These are phyloP conservation scores for Cremastinae sp. DNA, from an alignment of 2,888 invertebrate genomes.

Conservation along the genomic window DNA sequence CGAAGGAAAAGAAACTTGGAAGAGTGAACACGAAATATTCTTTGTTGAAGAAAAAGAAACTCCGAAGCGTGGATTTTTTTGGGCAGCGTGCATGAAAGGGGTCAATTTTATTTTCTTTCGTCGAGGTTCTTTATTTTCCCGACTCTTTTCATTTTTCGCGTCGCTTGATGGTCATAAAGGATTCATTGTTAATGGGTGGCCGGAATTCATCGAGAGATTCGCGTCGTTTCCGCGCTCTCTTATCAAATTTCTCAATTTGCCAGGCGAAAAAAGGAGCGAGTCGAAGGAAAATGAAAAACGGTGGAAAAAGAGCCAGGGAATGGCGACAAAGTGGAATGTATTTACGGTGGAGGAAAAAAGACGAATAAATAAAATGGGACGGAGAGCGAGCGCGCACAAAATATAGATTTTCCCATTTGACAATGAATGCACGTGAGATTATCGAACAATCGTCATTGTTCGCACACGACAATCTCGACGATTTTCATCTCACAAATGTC, in stretches of 20 bases:
- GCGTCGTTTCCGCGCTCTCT: slow-evolving; percentile 41
- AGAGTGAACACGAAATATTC: no score
- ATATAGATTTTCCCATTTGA: slow-evolving; percentile 35
- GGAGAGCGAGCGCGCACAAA: not conserved
- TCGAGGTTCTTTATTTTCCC: slow-evolving; percentile 23
- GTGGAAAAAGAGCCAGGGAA: slow-evolving; percentile 2
- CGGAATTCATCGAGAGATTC: slow-evolving; percentile 17
- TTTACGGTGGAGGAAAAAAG: not conserved
- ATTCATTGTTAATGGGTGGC: slow-evolving; percentile 65
- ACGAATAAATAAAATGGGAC: no score
- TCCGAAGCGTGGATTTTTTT: no score
- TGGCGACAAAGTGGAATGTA: slow-evolving; percentile 1
- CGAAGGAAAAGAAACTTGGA: no score
- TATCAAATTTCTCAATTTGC: slow-evolving; percentile 57
- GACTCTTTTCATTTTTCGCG: slow-evolving; percentile 18
- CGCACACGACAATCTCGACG: slow-evolving; percentile 38
- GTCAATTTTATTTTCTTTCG: slow-evolving; percentile 3
- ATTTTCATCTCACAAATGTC: slow-evolving; percentile 8
- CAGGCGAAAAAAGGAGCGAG: not conserved
- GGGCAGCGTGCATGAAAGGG: no score
- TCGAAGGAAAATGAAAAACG: not conserved
- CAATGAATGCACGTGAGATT: slow-evolving; percentile 23
- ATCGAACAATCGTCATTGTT: slow-evolving; percentile 58
- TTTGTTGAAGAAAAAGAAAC: no score
- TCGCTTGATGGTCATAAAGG: slow-evolving; percentile 62